Evolutionary conservation across 1,140 invertebrate species (phyloP), one percentile per base, ranked within the genome.

Genomic region (Trachymyrmex septentrionalis): DNA sequence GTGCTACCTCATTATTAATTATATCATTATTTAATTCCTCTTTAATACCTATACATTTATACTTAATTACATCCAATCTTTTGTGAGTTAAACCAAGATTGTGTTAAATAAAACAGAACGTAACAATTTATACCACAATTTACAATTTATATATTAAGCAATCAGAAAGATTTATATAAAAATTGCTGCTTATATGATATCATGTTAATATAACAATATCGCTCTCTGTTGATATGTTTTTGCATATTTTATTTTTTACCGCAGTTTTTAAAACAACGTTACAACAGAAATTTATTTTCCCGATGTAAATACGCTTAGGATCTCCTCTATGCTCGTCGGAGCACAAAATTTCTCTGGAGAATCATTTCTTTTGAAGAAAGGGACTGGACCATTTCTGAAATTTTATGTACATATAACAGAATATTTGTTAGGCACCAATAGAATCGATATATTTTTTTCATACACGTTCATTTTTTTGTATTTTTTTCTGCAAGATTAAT

Each of bases 271-370:
- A 27, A 69, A 69, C 21, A 24, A 21, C 48, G 19, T 82, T 72
- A 59, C 16, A 59, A 59, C 16, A 24, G 38, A 73, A 82, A 61
- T 73, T 75, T 75, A 19, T 61, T 72, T 75, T 50, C 69, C 2
- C 12, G 38, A 82, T 21, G 67, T 48, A 59, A 57, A 69, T 82
- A 66, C 76, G 16, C 44, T 71, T 55, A 69, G 64, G 3, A 63
- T 19, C 67, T 24, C 3, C 21, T 73, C n/a, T 30, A 21, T n/a
- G 69, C 69, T 84, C 14, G 53, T 84, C 57, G 24, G 69, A 75
- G 69, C 80, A 84, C 38, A 75, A 84, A 63, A 84, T 84, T 84
- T 84, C 80, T 84, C 80, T 84, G n/a, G 80, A 84, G 80, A 34
- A 84, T 14, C 67, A 63, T 55, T 75, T 84, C 44, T 82, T 73